Evolutionary conservation across 2,888 invertebrate genomes (phyloP).

Genomic region (Mythimna loreyi): DNA sequence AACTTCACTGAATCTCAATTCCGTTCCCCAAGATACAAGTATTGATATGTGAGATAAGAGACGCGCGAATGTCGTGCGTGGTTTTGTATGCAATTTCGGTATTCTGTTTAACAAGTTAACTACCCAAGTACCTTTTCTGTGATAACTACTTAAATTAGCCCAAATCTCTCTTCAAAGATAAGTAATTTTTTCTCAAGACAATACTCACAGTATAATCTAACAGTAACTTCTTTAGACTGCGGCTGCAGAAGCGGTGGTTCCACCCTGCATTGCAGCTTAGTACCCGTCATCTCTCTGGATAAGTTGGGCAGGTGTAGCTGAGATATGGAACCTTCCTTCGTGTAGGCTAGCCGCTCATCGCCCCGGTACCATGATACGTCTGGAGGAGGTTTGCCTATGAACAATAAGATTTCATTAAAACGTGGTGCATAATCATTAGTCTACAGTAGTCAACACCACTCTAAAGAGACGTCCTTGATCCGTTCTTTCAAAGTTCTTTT

Average conservation of each 20-base stretch:
- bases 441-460: too few species aligned
- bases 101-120: too few species aligned
- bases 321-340: constrained; percentile 94
- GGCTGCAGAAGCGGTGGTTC: constrained; percentile 93
- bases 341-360: constrained; percentile 93
- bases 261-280: constrained; percentile 94
- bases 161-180: neutral
- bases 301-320: constrained; percentile 94
- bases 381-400: constrained; percentile 94
- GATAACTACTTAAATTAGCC: neutral
- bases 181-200: neutral
- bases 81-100: too few species aligned
- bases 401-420: neutral
- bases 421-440: too few species aligned
- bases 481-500: too few species aligned
- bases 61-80: too few species aligned
- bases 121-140: too few species aligned
- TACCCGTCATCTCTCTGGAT: constrained; percentile 93
- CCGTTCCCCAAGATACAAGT: too few species aligned
- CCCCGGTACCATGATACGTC: constrained; percentile 96
- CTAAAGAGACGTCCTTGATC: too few species aligned
- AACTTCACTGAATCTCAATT: too few species aligned
- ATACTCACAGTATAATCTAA: constrained; percentile 93
- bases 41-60: too few species aligned
- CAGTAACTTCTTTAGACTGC: constrained; percentile 93